Percentiles rank a stretch among this genome's conserved stretches.
Conservation (phyloP, 2,113 vertebrate genomes). For the Stomatorhinus ivindoensis region DNA sequence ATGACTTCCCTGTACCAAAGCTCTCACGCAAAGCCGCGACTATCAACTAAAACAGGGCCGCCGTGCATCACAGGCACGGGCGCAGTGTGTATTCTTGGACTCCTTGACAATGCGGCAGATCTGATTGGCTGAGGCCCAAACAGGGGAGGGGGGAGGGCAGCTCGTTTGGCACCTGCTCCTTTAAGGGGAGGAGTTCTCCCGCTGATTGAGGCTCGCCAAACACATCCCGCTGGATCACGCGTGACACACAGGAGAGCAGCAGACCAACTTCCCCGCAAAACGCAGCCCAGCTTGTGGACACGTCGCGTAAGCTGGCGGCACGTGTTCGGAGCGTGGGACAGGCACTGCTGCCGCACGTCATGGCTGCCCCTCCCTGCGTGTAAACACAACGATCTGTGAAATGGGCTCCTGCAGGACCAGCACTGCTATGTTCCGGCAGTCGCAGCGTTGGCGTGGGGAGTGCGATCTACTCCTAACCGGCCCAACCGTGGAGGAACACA, state of each 20-base stretch:
- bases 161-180: not conserved
- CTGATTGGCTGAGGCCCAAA: conserved; percentile 34
- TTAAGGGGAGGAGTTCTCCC: not conserved
- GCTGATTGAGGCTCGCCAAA: not conserved
- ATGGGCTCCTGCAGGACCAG: not conserved
- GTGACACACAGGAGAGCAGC: not conserved
- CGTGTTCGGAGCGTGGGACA: not conserved
- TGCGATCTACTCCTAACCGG: not conserved
- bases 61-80: conserved; percentile 21
- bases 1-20: conserved; percentile 35
- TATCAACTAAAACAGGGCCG: conserved; percentile 36
- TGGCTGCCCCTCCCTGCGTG: too few relatives aligned
- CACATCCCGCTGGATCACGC: not conserved
- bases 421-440: not conserved
- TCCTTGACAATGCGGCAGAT: conserved; percentile 32
- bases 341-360: not conserved
- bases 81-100: conserved; percentile 29
- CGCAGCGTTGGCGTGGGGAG: not conserved
- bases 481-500: not conserved
- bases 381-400: not conserved
- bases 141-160: not conserved
- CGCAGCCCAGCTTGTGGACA: not conserved
- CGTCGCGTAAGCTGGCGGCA: not conserved
- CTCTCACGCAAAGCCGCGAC: conserved; percentile 41
- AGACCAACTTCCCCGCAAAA: not conserved